Conservation (phyloP, 2,888 invertebrate genomes). For the Eremobia ochroleuca region DNA sequence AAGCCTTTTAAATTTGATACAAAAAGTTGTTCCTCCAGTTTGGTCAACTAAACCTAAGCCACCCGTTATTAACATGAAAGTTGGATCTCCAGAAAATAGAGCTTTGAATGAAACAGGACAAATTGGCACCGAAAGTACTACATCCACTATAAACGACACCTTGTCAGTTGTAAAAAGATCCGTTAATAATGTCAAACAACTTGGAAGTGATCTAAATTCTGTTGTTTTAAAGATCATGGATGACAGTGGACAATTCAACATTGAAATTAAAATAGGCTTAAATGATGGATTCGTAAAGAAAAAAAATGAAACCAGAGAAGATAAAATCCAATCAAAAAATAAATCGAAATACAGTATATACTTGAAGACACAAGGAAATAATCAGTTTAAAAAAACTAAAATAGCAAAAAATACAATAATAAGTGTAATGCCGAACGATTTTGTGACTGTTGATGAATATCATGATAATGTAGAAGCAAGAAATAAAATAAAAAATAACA, state of each 20-base stretch:
- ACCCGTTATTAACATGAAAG: not conserved
- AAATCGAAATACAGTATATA: conserved; percentile 28
- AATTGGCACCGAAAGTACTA: not conserved
- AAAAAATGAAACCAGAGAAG: conserved; percentile 26
- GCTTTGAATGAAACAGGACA: not conserved
- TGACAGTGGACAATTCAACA: conserved; percentile 67
- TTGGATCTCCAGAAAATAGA: not conserved
- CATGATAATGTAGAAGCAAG: conserved; percentile 12
- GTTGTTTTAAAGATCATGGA: conserved; percentile 76
- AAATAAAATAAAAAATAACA: not conserved
- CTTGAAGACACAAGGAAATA: conserved; percentile 20
- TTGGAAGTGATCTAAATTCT: conserved; percentile 48
- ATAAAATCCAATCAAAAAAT: conserved; percentile 23
- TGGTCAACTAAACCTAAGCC: not conserved
- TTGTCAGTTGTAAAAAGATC: conserved; percentile 65
- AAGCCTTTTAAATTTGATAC: not conserved
- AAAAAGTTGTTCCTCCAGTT: conserved; percentile 33
- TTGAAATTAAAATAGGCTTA: conserved; percentile 76
- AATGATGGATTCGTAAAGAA: conserved; percentile 41
- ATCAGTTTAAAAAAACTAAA: conserved; percentile 19
- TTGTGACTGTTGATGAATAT: conserved; percentile 61
- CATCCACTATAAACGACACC: not conserved
- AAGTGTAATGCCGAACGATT: conserved; percentile 70
- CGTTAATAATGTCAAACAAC: conserved; percentile 72
- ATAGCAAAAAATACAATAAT: conserved; percentile 64